Conservation (phyloP, 2,888 invertebrate genomes). For the Meloe dianella region DNA sequence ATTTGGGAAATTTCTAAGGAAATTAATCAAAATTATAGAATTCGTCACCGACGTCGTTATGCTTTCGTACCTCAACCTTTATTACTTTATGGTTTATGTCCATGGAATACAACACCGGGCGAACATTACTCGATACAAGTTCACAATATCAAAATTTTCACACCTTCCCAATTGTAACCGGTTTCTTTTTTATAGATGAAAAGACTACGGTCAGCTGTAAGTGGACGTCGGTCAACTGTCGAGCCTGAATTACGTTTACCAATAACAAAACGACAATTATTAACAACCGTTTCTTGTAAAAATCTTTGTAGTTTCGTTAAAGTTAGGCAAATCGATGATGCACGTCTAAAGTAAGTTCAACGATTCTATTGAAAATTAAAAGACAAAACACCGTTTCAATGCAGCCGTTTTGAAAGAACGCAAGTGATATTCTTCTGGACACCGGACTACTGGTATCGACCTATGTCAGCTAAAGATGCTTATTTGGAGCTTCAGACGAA, state of each 20-base stretch:
- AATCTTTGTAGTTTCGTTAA: background rate
- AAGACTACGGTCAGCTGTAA: conserved; percentile 59
- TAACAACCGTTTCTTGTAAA: conserved; percentile 58
- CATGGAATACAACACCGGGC: conserved; percentile 60
- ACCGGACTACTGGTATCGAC: conserved; percentile 64
- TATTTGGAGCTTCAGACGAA: conserved; percentile 59
- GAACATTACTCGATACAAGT: conserved; percentile 60
- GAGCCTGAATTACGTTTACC: conserved; percentile 58
- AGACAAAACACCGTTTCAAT: conserved; percentile 12
- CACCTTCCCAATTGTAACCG: background rate
- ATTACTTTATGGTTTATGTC: conserved; percentile 62
- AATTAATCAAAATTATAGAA: conserved; percentile 30
- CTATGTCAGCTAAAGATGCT: conserved; percentile 58
- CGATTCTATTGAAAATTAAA: background rate
- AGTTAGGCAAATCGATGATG: background rate
- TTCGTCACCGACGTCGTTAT: conserved; percentile 58
- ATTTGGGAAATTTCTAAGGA: conserved; percentile 51
- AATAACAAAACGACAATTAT: conserved; percentile 59
- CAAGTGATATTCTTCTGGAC: conserved; percentile 64
- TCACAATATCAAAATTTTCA: conserved; percentile 17
- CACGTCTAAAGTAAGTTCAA: background rate
- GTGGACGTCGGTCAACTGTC: conserved; percentile 53
- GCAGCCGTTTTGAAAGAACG: conserved; percentile 44
- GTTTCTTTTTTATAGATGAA: conserved; percentile 46
- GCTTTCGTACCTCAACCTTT: conserved; percentile 60